Evolutionary conservation across 2,113 vertebrate species (phyloP), one percentile per base, ranked within the genome.

Genomic region (Gymnogyps californianus): DNA sequence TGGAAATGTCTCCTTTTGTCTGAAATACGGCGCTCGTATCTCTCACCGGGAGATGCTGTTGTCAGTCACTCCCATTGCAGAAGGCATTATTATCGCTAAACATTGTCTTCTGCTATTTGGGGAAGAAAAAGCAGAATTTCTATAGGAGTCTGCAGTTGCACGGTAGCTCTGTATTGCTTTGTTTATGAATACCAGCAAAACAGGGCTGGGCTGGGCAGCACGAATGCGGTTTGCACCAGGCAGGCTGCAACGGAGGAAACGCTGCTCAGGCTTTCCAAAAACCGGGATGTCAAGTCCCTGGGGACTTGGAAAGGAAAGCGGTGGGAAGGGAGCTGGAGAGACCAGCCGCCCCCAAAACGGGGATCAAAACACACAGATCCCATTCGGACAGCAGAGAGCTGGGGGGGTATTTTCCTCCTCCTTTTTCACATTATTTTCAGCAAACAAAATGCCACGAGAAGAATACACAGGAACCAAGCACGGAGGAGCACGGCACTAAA

Each of bases 221-320:
- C 7, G 6, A 24, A 34, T 6, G 9, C 1, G 1, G 31, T 26
- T 83, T 72, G 76, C 55, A 38, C 7, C 28, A 24, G 32, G n/a
- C 29, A 49, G 57, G 16, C 58, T 61, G 25, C 40, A 38, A 11
- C 0, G 1, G 28, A 38, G 52, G 29, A 9, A 31, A 12, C 0
- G 1, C 42, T 51, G 22, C 78, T 22, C 14, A 9, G 10, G 20
- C 3, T 38, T 31, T 32, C 44, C 66, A 67, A 40, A 85, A 88
- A 10, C 3, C 0, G 0, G 7, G 24, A 36, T 9, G 1, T 7
- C 6, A 10, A 2, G 13, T 61, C 18, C 8, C 1, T 1, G 10
- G 44, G 7, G 10, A 5, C 13, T 24, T 6, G 34, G 44, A 25
- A 57, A 18, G 42, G 24, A 47, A 58, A 51, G 29, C 1, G 8